These are phyloP conservation scores for Pandemis corylana DNA, from an alignment of 2,888 invertebrate species.

Conservation along the genomic window DNA sequence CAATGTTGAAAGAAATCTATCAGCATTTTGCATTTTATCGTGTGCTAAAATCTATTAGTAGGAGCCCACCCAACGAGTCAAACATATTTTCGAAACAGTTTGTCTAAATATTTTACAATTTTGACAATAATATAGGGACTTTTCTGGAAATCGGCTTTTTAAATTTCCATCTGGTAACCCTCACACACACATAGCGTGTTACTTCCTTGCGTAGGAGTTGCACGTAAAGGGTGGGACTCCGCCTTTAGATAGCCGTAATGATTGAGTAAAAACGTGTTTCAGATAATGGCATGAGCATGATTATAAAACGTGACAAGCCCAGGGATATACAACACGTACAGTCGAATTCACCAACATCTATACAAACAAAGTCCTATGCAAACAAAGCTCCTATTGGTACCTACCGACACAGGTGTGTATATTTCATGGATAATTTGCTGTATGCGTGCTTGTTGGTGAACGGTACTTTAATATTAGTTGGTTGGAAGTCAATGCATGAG, in stretches of 20 bases:
- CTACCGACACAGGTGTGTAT: too few species aligned
- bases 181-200: not conserved
- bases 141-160: not conserved
- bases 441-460: too few species aligned
- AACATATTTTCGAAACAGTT: too few species aligned
- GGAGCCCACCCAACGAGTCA: too few species aligned
- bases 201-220: slow-evolving; percentile 7
- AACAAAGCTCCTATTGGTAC: not conserved
- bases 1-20: too few species aligned
- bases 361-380: not conserved
- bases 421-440: too few species aligned
- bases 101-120: too few species aligned
- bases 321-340: not conserved
- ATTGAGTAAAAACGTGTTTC: slow-evolving; percentile 20
- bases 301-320: slow-evolving; percentile 11
- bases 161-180: not conserved
- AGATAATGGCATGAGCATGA: not conserved
- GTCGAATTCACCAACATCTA: not conserved
- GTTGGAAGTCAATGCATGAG: too few species aligned
- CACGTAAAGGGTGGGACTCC: slow-evolving; percentile 6
- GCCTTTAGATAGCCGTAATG: slow-evolving; percentile 11
- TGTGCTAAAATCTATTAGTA: too few species aligned
- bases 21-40: too few species aligned
- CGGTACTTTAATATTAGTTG: too few species aligned
- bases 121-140: too few species aligned